phyloP scores from a whole-genome alignment of 2,113 vertebrate genomes.

The Harpagus bidentatus region DNA sequence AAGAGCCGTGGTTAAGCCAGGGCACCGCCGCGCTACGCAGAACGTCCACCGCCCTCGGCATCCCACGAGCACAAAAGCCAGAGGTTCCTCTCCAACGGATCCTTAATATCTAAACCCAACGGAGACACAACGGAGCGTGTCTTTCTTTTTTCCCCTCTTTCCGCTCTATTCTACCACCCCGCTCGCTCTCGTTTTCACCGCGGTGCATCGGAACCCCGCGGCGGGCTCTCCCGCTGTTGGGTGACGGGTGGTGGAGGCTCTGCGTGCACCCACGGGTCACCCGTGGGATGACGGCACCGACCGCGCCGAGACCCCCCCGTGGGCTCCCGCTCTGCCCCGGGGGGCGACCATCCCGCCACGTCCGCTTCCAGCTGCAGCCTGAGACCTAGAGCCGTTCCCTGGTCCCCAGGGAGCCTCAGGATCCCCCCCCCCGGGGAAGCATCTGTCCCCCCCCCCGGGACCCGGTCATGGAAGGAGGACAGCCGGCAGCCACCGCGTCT shows the following conservation, averaged over 20 bases:
- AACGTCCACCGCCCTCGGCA: accelerated
- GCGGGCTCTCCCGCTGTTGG: too few species aligned
- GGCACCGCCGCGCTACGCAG: accelerated
- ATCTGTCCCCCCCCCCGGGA: accelerated
- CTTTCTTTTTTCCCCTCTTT: not conserved
- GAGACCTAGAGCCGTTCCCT: not conserved
- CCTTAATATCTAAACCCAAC: not conserved
- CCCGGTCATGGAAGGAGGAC: not conserved
- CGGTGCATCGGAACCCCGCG: too few species aligned
- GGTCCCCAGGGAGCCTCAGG: not conserved
- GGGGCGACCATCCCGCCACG: accelerated
- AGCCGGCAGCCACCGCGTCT: not conserved
- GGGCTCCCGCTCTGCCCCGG: too few species aligned
- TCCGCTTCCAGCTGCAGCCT: not conserved
- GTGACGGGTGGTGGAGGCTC: not conserved
- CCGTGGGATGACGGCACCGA: accelerated
- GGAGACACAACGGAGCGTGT: accelerated
- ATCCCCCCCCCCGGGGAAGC: accelerated
- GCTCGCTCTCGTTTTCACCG: accelerated
- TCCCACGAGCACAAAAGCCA: accelerated
- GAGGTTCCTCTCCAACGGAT: not conserved
- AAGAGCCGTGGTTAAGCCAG: accelerated
- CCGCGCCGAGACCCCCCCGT: accelerated
- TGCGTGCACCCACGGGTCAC: too few species aligned
- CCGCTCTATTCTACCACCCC: accelerated